phyloP scores from a whole-genome alignment of 1,140 invertebrate species.

The Choristoneura fumiferana region DNA sequence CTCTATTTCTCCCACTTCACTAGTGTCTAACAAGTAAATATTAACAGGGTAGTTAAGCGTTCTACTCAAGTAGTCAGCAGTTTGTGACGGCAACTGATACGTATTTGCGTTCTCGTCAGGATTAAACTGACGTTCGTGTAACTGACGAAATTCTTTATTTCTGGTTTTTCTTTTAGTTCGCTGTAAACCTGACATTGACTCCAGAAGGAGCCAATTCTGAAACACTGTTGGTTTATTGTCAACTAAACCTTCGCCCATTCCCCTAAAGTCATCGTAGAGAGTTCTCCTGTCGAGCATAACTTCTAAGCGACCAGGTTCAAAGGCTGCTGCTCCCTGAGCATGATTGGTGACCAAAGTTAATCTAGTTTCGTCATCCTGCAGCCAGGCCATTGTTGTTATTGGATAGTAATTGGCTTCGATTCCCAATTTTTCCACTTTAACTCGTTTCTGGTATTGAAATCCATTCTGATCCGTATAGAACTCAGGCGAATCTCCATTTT shows the following conservation, averaged over 20 bases:
- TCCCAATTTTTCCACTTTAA: slow-evolving; percentile 86
- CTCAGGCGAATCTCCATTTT: slow-evolving; percentile 87
- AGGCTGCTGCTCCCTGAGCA: slow-evolving; percentile 88
- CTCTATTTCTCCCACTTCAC: slow-evolving; percentile 83
- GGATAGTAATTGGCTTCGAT: slow-evolving; percentile 94
- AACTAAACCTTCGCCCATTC: slow-evolving; percentile 92
- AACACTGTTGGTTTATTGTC: slow-evolving; percentile 89
- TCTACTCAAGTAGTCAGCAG: slow-evolving; percentile 84
- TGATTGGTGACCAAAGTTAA: slow-evolving; percentile 88
- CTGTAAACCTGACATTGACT: slow-evolving; percentile 57
- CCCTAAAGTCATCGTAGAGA: slow-evolving; percentile 90
- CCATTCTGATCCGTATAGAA: slow-evolving; percentile 98
- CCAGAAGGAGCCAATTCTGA: slow-evolving; percentile 89
- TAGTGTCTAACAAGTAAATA: slow-evolving; percentile 85
- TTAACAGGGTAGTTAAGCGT: slow-evolving; percentile 86
- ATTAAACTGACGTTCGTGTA: slow-evolving; percentile 42
- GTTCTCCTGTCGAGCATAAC: slow-evolving; percentile 92
- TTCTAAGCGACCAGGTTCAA: slow-evolving; percentile 87
- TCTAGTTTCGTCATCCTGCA: slow-evolving; percentile 86
- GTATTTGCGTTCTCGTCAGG: slow-evolving; percentile 34
- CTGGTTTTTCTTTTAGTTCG: slow-evolving; percentile 30
- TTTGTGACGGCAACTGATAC: slow-evolving; percentile 78
- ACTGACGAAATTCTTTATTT: slow-evolving; percentile 30
- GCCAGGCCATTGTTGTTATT: slow-evolving; percentile 88
- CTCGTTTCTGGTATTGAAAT: slow-evolving; percentile 91